Evolutionary conservation across 2,797 vertebrate genomes (phyloP).

Genomic region (Arctocebus calabarensis): DNA sequence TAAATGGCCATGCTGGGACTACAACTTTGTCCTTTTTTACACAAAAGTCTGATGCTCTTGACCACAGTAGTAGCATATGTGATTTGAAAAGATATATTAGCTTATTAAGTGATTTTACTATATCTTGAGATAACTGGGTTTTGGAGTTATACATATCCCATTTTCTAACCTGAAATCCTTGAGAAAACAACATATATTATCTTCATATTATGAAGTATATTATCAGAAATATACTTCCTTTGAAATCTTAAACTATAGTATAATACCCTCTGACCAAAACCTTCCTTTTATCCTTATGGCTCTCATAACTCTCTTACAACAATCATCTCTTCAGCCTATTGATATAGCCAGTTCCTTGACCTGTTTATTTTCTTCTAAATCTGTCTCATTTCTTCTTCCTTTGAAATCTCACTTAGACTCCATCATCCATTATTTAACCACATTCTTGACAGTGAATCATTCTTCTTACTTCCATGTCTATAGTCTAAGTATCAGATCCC

Average conservation of each 20-base stretch:
- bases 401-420: conserved; percentile 30
- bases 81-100: conserved; percentile 41
- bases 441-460: conserved; percentile 33
- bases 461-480: conserved; percentile 30
- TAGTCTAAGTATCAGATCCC: background rate
- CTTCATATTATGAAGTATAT: no score
- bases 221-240: conserved; percentile 51
- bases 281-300: conserved; percentile 52
- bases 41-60: background rate
- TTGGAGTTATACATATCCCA: background rate
- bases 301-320: conserved; percentile 32
- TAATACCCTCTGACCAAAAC: conserved; percentile 21
- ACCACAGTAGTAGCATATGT: conserved; percentile 38
- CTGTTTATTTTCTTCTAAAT: conserved; percentile 56
- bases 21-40: conserved; percentile 6
- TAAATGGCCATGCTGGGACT: background rate
- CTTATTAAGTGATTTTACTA: conserved; percentile 42
- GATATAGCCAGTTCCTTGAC: conserved; percentile 52
- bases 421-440: conserved; percentile 37
- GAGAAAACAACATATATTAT: conserved; percentile 32
- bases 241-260: conserved; percentile 39
- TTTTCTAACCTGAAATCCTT: conserved; percentile 61
- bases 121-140: background rate
- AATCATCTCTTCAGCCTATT: conserved; percentile 43
- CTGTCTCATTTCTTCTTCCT: conserved; percentile 35